Evolutionary conservation across 2,113 vertebrate species (phyloP).

Genomic region (Neogale vison): DNA sequence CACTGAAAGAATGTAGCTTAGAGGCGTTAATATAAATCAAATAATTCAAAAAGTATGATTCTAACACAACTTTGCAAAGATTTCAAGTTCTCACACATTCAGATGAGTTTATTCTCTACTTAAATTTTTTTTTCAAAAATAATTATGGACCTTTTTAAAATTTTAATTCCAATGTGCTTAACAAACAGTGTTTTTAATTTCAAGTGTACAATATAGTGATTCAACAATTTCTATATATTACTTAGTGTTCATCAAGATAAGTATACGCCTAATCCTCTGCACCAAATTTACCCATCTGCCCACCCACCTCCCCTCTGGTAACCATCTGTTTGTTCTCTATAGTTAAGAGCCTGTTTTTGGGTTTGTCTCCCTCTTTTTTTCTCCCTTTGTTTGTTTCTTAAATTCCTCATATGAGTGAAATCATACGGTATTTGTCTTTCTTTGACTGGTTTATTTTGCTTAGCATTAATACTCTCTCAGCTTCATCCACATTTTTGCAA

Average conservation of each 20-base stretch:
- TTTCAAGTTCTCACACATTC: not conserved
- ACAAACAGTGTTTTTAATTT: not conserved
- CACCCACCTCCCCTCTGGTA: not conserved
- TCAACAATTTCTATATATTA: not conserved
- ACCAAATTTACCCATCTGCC: not conserved
- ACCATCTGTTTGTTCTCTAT: not conserved
- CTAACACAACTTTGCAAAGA: constrained; percentile 18
- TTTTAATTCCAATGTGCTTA: not conserved
- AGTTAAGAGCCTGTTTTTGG: not conserved
- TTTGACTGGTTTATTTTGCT: not conserved
- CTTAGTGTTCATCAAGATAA: not conserved
- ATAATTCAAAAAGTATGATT: not conserved
- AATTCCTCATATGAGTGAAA: not conserved
- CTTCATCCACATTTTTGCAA: not conserved
- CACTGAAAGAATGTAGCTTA: not conserved
- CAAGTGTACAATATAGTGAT: not conserved
- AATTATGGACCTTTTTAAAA: not conserved
- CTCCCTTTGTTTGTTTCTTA: not conserved
- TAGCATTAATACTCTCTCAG: not conserved
- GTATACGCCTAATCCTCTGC: not conserved
- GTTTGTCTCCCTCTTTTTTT: not conserved
- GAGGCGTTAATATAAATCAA: not conserved
- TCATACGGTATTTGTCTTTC: not conserved
- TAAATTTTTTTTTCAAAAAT: not conserved
- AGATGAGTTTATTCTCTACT: not conserved